Evolutionary conservation across 2,888 invertebrate species (phyloP), one percentile per base, ranked within the genome.

Genomic region (Drosophila aldrichi): DNA sequence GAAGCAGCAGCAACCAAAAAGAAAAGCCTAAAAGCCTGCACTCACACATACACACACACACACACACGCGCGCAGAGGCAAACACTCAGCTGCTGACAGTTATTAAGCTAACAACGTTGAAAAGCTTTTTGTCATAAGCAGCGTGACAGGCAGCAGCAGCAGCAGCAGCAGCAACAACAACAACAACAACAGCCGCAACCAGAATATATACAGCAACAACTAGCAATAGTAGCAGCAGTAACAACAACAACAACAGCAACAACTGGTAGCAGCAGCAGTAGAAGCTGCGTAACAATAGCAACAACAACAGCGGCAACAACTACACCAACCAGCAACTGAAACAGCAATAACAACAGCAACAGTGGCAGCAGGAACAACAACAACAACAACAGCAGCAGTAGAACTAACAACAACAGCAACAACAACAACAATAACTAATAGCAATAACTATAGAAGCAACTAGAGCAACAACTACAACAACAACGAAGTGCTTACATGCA

Each of bases 91-190:
- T 76, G 61, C 84, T 88, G 84, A 76, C 84, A 81, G 84, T 84
- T 88, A 86, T 84, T 88, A 84, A 83, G 84, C 84, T 88, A 88
- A 88, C 84, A 89, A 88, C 61, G 81, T 78, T 82, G 81, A 77
- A 86, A 80, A 73, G 81, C 81, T 88, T 88, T 80, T 75, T 85
- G 73, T 86, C 73, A 60, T 61, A 63, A 74, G 70, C 81, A 79
- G 51, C 52, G 62, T 64, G 64, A 61, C 49, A 77, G 51, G 29
- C 65, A 66, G 18, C 66, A 57, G 5, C 43, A 55, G 18, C 49
- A 49, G n/a, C 52, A 77, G 14, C 52, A 43, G 25, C n/a, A 36
- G 10, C 20, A 49, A 6, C 29, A 25, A 36, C 16, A 16, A 38
- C 16, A 38, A 58, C 60, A 77, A 71, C 5, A 25, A 25, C 2